These are phyloP conservation scores for Emydocephalus ijimae DNA, from an alignment of 2,113 vertebrate genomes.

Conservation along the genomic window DNA sequence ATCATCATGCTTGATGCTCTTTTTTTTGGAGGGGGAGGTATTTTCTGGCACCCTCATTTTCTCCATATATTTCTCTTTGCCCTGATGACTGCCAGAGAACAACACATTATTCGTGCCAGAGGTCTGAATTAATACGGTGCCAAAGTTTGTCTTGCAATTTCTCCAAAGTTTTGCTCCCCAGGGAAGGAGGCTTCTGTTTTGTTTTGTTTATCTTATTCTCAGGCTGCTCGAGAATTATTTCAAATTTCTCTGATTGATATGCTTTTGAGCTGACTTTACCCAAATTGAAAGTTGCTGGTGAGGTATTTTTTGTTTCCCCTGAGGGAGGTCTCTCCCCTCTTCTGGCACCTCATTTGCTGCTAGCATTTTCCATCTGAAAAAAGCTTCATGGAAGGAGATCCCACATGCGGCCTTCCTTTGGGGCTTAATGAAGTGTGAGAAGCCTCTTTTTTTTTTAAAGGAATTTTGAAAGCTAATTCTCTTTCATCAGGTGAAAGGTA, in stretches of 20 bases:
- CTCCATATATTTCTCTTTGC: neutral
- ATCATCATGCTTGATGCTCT: neutral
- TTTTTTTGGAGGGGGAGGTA: neutral
- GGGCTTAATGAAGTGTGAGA: neutral
- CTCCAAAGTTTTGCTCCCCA: neutral
- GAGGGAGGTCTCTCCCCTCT: neutral
- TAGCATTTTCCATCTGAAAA: neutral
- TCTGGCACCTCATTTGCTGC: neutral
- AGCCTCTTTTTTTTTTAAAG: neutral
- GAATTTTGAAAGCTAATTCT: neutral
- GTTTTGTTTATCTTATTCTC: neutral
- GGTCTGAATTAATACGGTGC: neutral
- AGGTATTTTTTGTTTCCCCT: neutral
- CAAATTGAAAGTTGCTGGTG: neutral
- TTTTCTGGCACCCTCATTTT: neutral
- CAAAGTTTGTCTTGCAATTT: neutral
- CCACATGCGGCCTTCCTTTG: neutral
- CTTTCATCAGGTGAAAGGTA: neutral
- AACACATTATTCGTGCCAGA: neutral
- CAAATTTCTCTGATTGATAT: neutral
- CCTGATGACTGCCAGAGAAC: neutral
- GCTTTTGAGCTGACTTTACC: neutral
- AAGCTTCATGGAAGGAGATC: neutral
- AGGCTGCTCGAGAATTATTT: neutral
- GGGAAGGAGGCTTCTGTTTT: neutral